phyloP scores from a whole-genome alignment of 2,888 invertebrate species.

The Panopea generosa region DNA sequence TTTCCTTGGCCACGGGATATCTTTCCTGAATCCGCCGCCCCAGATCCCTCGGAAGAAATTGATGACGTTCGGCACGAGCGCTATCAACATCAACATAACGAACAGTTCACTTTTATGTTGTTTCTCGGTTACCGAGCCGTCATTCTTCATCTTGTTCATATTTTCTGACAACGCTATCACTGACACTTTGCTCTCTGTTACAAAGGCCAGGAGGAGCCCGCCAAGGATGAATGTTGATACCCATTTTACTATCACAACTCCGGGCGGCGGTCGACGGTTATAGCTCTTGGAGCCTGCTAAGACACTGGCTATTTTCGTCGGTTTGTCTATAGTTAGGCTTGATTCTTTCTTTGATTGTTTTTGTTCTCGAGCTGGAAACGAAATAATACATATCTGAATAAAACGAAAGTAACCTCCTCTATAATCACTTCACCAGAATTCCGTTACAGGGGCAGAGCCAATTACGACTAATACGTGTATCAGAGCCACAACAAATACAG shows the following conservation, averaged over 20 bases:
- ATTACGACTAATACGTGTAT: no score
- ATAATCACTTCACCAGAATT: no score
- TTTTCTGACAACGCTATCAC: conserved; percentile 53
- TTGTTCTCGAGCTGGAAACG: no score
- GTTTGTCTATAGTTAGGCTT: conserved; percentile 35
- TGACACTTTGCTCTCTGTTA: conserved; percentile 60
- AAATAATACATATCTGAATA: no score
- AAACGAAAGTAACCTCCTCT: no score
- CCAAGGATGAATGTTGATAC: conserved; percentile 57
- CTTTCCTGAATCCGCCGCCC: conserved; percentile 63
- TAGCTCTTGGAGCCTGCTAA: conserved; percentile 13
- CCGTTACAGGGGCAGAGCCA: no score
- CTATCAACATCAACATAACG: conserved; percentile 58
- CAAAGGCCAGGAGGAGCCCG: conserved; percentile 42
- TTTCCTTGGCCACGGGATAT: conserved; percentile 74
- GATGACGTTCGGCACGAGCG: conserved; percentile 67
- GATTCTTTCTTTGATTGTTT: not conserved
- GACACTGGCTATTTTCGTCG: conserved; percentile 46
- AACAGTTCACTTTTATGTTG: conserved; percentile 28
- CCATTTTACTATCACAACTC: conserved; percentile 68
- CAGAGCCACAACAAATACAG: no score
- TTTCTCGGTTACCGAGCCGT: not conserved
- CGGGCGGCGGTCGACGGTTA: conserved; percentile 43
- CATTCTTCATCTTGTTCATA: conserved; percentile 25
- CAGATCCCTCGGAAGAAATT: conserved; percentile 68